phyloP scores from a whole-genome alignment of 1,140 invertebrate species.

The Wiebesia pumilae region DNA sequence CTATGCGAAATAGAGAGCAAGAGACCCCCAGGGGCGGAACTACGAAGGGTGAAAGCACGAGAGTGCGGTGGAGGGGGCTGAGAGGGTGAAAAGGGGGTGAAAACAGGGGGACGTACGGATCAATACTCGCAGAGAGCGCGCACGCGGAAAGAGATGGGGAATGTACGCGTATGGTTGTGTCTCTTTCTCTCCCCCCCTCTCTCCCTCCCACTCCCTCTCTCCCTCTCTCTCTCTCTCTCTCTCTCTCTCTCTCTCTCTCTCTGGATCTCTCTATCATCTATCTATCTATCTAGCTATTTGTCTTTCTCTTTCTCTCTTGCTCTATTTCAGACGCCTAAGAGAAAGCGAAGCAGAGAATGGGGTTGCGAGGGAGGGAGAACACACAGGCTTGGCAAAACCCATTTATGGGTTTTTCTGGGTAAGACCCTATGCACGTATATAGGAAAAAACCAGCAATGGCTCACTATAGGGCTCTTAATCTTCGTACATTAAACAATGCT shows the following conservation, averaged over 20 bases:
- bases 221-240: neutral
- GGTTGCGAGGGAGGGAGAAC: neutral
- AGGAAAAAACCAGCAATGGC: neutral
- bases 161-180: neutral
- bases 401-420: slow-evolving; percentile 47
- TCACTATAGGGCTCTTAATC: slow-evolving; percentile 29
- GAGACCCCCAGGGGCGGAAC: slow-evolving; percentile 52
- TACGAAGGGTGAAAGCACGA: slow-evolving; percentile 53
- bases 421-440: neutral
- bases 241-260: neutral
- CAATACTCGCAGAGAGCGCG: slow-evolving; percentile 54
- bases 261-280: neutral
- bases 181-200: neutral
- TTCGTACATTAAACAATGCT: slow-evolving; percentile 41
- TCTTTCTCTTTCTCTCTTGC: neutral
- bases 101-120: slow-evolving; percentile 55
- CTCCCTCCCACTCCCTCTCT: neutral
- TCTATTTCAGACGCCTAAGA: neutral
- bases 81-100: neutral
- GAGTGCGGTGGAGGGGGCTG: neutral
- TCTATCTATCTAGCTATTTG: too few species aligned
- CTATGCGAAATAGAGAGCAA: neutral
- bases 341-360: neutral
- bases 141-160: slow-evolving; percentile 30
- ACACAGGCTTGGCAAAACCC: slow-evolving; percentile 21